Evolutionary conservation across 2,113 vertebrate species (phyloP), one percentile per base, ranked within the genome.

Genomic region (Dipodomys ordii): DNA sequence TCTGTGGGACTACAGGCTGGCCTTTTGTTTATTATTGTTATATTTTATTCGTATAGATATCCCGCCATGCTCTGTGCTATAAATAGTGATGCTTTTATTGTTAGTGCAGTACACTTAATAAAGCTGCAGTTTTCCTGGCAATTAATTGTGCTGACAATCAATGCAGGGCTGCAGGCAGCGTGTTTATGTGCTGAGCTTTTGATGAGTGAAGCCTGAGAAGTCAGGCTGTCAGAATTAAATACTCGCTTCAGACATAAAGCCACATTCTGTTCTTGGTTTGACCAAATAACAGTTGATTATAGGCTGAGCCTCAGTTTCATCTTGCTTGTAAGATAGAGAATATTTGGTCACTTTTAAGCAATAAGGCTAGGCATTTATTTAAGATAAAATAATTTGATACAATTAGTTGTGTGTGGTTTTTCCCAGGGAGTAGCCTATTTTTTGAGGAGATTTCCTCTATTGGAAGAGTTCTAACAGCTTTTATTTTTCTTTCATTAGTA

Each of bases 101-200:
- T 96, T 94, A 93, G 83, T 86, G 64, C 62, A 12, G 0, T 74
- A 82, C 93, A 92, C 92, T 97, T 98, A 97, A 97, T 97, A 97
- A 96, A 97, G 79, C 95, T 92, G 92, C 77, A 65, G 93, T 94
- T 96, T 96, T 96, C 95, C 87, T 96, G 78, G 90, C 96, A 93
- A 96, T 97, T 97, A 98, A 96, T 93, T 97, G 95, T 87, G 83
- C 94, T 97, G 96, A 97, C 95, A 97, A 97, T 96, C 96, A 89
- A 94, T 94, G 92, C 80, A 53, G 32, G 90, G 78, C 93, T 96
- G 89, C 87, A 94, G 95, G 96, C 96, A 73, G 94, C 39, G 88
- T 90, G 94, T 95, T 97, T 91, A 96, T 97, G 95, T 92, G 92
- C 95, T 96, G 93, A 95, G 96, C 83, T 94, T 96, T 91, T 94